These are phyloP conservation scores for Erannis defoliaria DNA, from an alignment of 2,888 invertebrate species.

Conservation along the genomic window DNA sequence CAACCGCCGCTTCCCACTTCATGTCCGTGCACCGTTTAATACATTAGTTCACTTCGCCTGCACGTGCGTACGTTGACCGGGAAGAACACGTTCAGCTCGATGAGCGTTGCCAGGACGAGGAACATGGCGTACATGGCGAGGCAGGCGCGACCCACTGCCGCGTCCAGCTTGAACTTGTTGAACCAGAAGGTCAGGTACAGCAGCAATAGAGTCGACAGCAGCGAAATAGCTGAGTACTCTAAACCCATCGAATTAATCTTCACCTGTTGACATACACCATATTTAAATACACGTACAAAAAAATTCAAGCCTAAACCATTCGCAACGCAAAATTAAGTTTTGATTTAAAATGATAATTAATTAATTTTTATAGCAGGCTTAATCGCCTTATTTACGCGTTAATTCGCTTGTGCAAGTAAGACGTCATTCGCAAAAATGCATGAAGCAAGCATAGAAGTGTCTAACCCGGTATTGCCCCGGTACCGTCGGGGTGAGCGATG, in stretches of 20 bases:
- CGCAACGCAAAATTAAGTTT: constrained; percentile 40
- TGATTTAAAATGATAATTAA: background rate
- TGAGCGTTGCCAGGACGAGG: constrained; percentile 94
- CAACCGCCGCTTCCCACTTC: constrained; percentile 55
- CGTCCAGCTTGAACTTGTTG: constrained; percentile 95
- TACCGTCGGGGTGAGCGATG: constrained; percentile 92
- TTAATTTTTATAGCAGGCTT: background rate
- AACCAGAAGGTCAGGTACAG: constrained; percentile 94
- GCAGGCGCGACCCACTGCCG: constrained; percentile 94
- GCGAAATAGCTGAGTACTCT: constrained; percentile 95
- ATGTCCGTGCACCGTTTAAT: constrained; percentile 63
- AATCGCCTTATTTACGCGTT: constrained; percentile 5
- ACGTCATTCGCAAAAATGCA: constrained; percentile 15
- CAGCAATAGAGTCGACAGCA: constrained; percentile 94
- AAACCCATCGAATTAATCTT: constrained; percentile 96
- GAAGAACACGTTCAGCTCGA: constrained; percentile 97
- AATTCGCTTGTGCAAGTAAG: constrained; percentile 42
- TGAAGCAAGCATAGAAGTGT: constrained; percentile 30
- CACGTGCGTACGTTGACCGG: constrained; percentile 96
- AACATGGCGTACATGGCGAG: constrained; percentile 95
- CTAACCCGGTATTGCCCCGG: constrained; percentile 92
- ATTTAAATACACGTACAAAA: constrained; percentile 15
- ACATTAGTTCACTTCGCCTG: constrained; percentile 83
- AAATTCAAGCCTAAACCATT: constrained; percentile 16
- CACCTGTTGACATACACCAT: constrained; percentile 80